Evolutionary conservation across 2,113 vertebrate species (phyloP).

Genomic region (Cranoglanis bouderius): DNA sequence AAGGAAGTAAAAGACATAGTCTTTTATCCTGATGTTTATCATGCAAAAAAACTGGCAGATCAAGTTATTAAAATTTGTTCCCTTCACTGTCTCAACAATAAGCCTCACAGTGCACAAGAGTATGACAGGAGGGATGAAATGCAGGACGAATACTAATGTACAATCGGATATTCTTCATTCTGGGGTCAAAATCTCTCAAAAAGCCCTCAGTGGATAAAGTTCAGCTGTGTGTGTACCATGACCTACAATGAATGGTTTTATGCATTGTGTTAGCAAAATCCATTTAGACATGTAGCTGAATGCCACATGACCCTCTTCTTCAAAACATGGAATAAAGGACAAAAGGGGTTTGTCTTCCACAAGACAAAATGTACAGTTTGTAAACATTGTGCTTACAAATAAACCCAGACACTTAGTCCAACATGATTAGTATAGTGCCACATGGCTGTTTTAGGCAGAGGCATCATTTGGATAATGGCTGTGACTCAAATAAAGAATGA

Average conservation of each 20-base stretch:
- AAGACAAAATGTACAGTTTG: not conserved
- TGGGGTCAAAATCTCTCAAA: not conserved
- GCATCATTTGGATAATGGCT: not conserved
- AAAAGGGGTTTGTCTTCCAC: not conserved
- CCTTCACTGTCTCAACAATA: constrained; percentile 43
- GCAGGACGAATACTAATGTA: constrained; percentile 47
- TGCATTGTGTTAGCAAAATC: not conserved
- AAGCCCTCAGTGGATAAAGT: constrained; percentile 36
- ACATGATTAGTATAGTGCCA: not conserved
- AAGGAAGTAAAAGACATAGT: not conserved
- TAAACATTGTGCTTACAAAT: not conserved
- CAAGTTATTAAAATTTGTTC: constrained; percentile 69
- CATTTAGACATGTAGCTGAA: not conserved
- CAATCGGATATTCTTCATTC: constrained; percentile 32
- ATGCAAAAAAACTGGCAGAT: constrained; percentile 47
- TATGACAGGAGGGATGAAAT: constrained; percentile 42
- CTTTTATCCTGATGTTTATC: not conserved
- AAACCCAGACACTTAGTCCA: not conserved
- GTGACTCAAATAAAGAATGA: not conserved
- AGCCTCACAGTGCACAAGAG: constrained; percentile 51
- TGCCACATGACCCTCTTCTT: not conserved
- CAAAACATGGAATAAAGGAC: not conserved
- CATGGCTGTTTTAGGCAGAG: not conserved
- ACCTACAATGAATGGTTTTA: not conserved
- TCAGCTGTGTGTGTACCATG: not conserved